Conservation (phyloP, 2,113 vertebrate genomes). For the Ctenomys sociabilis region DNA sequence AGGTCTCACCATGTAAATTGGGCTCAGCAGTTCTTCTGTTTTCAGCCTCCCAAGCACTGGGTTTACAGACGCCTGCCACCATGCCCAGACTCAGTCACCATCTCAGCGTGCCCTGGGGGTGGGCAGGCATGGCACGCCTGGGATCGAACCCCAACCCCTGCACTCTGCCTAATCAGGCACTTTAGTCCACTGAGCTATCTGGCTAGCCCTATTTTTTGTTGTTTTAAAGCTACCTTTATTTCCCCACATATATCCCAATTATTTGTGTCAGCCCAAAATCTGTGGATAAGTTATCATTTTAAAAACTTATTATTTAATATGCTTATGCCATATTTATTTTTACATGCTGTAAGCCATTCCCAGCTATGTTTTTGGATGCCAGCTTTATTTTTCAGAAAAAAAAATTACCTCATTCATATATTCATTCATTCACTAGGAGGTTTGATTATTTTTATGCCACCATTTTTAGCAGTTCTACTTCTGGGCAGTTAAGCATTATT, state of each 20-base stretch:
- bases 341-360: background rate
- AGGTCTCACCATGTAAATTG: too few relatives aligned
- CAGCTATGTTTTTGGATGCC: background rate
- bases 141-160: too few relatives aligned
- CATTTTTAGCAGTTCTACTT: conserved; percentile 49
- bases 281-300: conserved; percentile 2
- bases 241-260: background rate
- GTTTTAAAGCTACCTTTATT: conserved; percentile 12
- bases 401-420: conserved; percentile 11
- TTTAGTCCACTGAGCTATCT: too few relatives aligned
- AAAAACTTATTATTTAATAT: conserved; percentile 44
- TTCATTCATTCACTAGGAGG: conserved; percentile 29
- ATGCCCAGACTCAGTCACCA: too few relatives aligned
- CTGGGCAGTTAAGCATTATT: conserved; percentile 31
- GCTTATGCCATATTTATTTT: background rate
- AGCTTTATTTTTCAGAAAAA: conserved; percentile 62
- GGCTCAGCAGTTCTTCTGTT: too few relatives aligned
- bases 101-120: too few relatives aligned
- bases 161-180: too few relatives aligned
- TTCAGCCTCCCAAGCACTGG: too few relatives aligned
- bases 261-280: background rate
- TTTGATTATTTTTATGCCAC: conserved; percentile 52
- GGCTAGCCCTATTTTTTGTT: background rate
- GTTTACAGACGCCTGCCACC: too few relatives aligned
- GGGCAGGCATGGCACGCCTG: too few relatives aligned